These are phyloP conservation scores for Hippocampus comes DNA, from an alignment of 2,113 vertebrate genomes.

Conservation along the genomic window DNA sequence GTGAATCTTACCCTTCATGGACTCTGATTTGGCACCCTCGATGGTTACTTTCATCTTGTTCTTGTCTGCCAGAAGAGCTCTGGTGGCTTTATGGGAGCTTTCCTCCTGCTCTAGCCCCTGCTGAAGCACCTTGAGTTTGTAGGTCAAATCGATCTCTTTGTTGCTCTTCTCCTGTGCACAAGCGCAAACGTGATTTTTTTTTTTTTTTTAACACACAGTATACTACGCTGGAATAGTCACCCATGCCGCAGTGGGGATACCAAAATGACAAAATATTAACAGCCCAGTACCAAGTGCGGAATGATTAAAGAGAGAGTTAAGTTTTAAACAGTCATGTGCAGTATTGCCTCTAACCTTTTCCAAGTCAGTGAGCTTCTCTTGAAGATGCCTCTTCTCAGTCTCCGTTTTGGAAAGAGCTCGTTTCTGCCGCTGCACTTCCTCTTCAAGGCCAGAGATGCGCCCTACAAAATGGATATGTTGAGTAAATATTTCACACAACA, in stretches of 20 bases:
- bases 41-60: slow-evolving; percentile 97
- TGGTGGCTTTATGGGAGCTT: slow-evolving; percentile 90
- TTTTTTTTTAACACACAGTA: neutral
- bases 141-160: slow-evolving; percentile 97
- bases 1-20: slow-evolving; percentile 84
- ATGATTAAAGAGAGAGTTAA: neutral
- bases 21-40: slow-evolving; percentile 95
- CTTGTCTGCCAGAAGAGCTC: slow-evolving; percentile 90
- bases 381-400: slow-evolving; percentile 87
- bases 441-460: slow-evolving; percentile 85
- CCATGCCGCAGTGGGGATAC: neutral
- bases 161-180: slow-evolving; percentile 89
- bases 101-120: slow-evolving; percentile 95
- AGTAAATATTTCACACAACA: neutral
- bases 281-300: no score
- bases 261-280: neutral
- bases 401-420: slow-evolving; percentile 81
- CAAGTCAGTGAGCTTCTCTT: slow-evolving; percentile 86
- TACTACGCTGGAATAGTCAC: neutral
- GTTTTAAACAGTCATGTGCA: neutral
- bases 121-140: slow-evolving; percentile 94
- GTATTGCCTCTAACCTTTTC: slow-evolving; percentile 81
- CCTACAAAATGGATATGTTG: slow-evolving; percentile 61
- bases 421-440: slow-evolving; percentile 84
- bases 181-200: neutral